These are phyloP conservation scores for Pocillopora damicornis DNA, from an alignment of 64 coral and sea anemone species.

Conservation along the genomic window DNA sequence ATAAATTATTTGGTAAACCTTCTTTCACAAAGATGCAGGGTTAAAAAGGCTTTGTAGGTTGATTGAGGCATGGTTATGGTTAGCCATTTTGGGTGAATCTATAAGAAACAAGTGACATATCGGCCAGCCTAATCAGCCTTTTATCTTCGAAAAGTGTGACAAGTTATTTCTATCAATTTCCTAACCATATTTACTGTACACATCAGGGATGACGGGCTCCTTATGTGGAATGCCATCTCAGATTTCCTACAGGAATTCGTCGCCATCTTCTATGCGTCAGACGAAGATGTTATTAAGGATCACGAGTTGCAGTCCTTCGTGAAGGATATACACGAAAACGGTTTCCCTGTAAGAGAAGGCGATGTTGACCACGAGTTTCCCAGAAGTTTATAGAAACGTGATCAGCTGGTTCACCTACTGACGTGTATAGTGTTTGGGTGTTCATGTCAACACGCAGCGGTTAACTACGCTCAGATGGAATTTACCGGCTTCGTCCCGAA, in stretches of 20 bases:
- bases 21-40: no score
- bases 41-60: no score
- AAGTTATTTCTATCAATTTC: no score
- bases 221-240: conserved; percentile 59
- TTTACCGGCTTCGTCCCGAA: conserved; percentile 75
- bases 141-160: no score
- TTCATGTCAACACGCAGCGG: conserved; percentile 80
- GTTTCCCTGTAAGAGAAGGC: conserved; percentile 52
- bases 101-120: no score
- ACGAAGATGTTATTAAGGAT: conserved; percentile 59
- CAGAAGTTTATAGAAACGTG: conserved; percentile 31
- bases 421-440: conserved; percentile 76
- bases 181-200: neutral
- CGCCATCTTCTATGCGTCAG: conserved; percentile 41
- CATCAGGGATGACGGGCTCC: conserved; percentile 74
- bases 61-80: no score
- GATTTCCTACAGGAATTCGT: conserved; percentile 59
- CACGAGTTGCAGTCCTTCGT: conserved; percentile 75
- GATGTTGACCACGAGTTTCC: conserved; percentile 79
- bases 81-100: no score
- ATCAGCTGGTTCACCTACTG: conserved; percentile 59
- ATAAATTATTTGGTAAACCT: neutral
- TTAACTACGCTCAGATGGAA: conserved; percentile 83
- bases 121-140: no score
- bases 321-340: conserved; percentile 73